These are phyloP conservation scores for Phodopus roborovskii DNA, from an alignment of 2,113 vertebrate species.

Conservation along the genomic window DNA sequence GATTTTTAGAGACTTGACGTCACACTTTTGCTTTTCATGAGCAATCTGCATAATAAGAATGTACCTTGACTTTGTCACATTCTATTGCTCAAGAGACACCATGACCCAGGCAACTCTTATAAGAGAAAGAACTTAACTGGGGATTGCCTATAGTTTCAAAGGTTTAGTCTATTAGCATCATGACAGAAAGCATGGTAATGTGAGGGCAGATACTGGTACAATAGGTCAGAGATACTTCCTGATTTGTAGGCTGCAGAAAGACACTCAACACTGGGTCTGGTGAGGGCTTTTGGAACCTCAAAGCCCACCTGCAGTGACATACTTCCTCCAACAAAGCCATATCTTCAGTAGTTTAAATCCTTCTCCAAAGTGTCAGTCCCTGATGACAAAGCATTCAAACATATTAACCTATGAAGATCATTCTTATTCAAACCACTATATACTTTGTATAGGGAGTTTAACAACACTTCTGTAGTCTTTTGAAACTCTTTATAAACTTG, in stretches of 20 bases:
- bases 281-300: background rate
- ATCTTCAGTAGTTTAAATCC: background rate
- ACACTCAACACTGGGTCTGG: background rate
- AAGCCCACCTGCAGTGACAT: background rate
- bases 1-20: background rate
- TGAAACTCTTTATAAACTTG: background rate
- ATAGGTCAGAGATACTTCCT: background rate
- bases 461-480: background rate
- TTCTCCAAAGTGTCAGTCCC: background rate
- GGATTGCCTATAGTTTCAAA: background rate
- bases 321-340: background rate
- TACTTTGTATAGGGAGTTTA: background rate
- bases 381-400: background rate
- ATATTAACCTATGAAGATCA: background rate
- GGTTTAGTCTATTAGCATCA: background rate
- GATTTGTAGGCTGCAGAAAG: background rate
- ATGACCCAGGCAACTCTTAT: background rate
- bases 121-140: background rate
- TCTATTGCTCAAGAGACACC: background rate
- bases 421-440: background rate
- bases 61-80: background rate
- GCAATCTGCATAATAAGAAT: background rate
- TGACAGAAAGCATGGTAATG: background rate
- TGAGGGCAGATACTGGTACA: accelerated
- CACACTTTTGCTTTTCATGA: background rate